Conservation (phyloP, 2,888 invertebrate species). For the Tanaodytes sp. region DNA sequence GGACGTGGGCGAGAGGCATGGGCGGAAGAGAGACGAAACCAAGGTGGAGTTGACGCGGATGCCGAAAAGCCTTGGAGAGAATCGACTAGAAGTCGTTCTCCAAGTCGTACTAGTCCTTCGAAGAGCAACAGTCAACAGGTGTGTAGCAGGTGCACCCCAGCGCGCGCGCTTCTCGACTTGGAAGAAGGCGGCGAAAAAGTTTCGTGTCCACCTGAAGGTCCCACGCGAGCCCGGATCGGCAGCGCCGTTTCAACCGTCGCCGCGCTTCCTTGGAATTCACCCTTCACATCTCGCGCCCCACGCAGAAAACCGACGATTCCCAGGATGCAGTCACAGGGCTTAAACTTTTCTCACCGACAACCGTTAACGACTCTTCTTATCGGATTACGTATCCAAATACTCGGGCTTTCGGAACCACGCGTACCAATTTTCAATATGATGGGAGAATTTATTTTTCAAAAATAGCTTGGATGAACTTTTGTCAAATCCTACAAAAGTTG, state of each 20-base stretch:
- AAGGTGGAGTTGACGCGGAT: constrained; percentile 46
- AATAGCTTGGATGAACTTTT: too few species aligned
- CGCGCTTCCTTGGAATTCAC: constrained; percentile 63
- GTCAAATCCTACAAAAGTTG: too few species aligned
- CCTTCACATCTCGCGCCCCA: constrained; percentile 57
- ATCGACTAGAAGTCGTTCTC: constrained; percentile 54
- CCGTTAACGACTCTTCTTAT: constrained; percentile 35
- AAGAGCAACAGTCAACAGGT: constrained; percentile 71
- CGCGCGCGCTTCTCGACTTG: constrained; percentile 62
- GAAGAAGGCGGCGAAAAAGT: constrained; percentile 62
- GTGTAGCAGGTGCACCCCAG: constrained; percentile 68
- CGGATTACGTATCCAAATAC: constrained; percentile 24
- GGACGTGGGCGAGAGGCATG: too few species aligned
- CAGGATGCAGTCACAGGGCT: constrained; percentile 14
- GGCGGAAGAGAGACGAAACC: constrained; percentile 19
- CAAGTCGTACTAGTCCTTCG: constrained; percentile 51
- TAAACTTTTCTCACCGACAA: constrained; percentile 36
- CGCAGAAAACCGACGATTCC: constrained; percentile 53
- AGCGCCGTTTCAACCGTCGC: constrained; percentile 60
- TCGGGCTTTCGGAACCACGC: too few species aligned
- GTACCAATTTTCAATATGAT: too few species aligned
- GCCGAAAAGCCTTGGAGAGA: constrained; percentile 52
- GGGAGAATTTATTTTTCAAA: too few species aligned
- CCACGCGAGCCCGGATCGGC: constrained; percentile 65
- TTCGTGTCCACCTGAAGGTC: constrained; percentile 71